Conservation (phyloP, 2,888 invertebrate genomes). For the Phytoseiulus persimilis region DNA sequence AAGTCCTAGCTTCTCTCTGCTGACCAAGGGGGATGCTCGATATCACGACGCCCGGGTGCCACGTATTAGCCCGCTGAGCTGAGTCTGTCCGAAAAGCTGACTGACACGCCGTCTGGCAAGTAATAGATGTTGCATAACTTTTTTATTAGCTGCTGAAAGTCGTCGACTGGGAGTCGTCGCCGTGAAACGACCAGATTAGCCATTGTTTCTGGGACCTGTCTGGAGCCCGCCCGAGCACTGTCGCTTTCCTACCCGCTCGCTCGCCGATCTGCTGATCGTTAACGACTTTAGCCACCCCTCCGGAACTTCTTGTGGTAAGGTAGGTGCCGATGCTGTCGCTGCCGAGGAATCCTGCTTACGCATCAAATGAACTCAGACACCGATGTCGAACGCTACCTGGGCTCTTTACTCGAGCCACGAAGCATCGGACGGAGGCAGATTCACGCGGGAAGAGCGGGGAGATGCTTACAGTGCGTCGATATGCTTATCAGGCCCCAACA, state of each 20-base stretch:
- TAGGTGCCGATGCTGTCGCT: neutral
- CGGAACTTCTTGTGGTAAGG: neutral
- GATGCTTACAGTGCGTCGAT: neutral
- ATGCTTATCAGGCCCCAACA: neutral
- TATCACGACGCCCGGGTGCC: no score
- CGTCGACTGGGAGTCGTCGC: neutral
- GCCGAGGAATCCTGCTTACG: neutral
- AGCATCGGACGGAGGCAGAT: neutral
- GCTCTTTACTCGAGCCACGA: neutral
- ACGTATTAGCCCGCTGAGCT: neutral
- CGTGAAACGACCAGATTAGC: neutral
- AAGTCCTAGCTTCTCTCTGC: neutral
- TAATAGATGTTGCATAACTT: neutral
- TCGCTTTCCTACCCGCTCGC: neutral
- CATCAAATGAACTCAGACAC: neutral
- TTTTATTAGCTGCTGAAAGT: conserved; percentile 5
- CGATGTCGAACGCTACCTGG: neutral
- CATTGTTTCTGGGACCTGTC: neutral
- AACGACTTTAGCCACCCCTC: neutral
- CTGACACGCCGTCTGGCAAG: neutral
- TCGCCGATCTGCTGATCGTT: neutral
- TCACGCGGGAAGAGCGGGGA: neutral
- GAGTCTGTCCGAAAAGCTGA: neutral
- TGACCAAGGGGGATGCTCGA: neutral
- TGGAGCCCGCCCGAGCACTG: neutral